Evolutionary conservation across 2,888 invertebrate genomes (phyloP), one percentile per base, ranked within the genome.

Genomic region (Agrilus biguttatus): DNA sequence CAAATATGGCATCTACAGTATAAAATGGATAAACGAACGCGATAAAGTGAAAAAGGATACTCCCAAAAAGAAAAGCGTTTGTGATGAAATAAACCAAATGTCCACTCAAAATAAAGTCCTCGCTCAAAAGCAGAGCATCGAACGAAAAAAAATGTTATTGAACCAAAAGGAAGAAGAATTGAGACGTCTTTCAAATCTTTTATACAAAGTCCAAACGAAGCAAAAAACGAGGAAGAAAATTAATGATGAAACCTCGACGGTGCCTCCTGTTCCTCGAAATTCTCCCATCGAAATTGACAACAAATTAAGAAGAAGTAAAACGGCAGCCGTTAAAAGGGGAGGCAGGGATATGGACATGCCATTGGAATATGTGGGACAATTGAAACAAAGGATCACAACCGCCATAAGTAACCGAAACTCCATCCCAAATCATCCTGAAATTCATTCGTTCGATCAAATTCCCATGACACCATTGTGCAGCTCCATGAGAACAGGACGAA

Each of bases 1-100:
- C 49, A 65, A 63, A 48, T 63, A 63, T 44, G 73, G 73, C 12
- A 67, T 72, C 38, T 72, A 72, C 52, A 67, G 67, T 47, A 60
- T 57, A 45, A 47, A 53, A 36, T 66, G 66, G 66, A 61, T 60
- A 33, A 44, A 47, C 5, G 51, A 55, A 42, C 47, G 53, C 19
- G 51, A 50, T 41, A 51, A 50, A 36, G 35, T 37, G 33, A 39
- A 28, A 23, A 17, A 36, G 8, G 42, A 42, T 8, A 14, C 32
- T 2, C 1, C 10, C 39, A 41, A 8, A 14, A 13, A 5, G 14
- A 33, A 36, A 49, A 37, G 36, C 47, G 33, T 35, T 42, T 21
- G 44, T 48, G 8, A 50, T 49, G 8, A 49, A 49, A 38, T 19
- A 33, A 41, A 33, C 19, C 32, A 28, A 28, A 10, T 28, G 28